These are phyloP conservation scores for Thryonomys swinderianus DNA, from an alignment of 2,113 vertebrate genomes.

Conservation along the genomic window DNA sequence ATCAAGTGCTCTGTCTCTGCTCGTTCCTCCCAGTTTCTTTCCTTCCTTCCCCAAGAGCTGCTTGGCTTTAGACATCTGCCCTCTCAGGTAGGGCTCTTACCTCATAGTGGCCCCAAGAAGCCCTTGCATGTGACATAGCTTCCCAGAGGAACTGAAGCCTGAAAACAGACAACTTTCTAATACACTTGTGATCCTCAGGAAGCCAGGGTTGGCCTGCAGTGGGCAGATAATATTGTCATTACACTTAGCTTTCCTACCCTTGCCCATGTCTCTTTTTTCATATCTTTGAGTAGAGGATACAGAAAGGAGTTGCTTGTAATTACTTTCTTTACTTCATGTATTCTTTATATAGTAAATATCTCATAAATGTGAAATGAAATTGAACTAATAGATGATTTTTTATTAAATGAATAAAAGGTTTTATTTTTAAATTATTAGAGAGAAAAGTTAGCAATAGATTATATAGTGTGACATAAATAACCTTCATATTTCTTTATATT, in stretches of 20 bases:
- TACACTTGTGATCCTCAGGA: conserved; percentile 37
- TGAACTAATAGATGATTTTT: neutral
- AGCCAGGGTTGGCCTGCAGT: conserved; percentile 20
- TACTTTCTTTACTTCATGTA: neutral
- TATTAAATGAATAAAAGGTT: neutral
- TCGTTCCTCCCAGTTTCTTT: neutral
- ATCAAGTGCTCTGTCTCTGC: neutral
- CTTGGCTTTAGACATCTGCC: neutral
- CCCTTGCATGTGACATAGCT: neutral
- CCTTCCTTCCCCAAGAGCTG: neutral
- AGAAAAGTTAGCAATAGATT: neutral
- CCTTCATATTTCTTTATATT: neutral
- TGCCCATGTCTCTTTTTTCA: neutral
- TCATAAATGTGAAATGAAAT: neutral
- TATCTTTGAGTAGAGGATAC: neutral
- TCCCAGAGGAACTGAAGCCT: neutral
- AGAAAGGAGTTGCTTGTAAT: neutral
- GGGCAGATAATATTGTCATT: conserved; percentile 53
- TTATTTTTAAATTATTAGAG: conserved; percentile 21
- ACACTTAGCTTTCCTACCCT: neutral
- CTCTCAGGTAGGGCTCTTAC: neutral
- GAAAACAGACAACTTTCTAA: neutral
- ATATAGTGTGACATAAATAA: neutral
- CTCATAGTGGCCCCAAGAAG: neutral
- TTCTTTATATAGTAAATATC: neutral